Conservation (phyloP, 2,888 invertebrate genomes). For the Xiphydria camelus region DNA sequence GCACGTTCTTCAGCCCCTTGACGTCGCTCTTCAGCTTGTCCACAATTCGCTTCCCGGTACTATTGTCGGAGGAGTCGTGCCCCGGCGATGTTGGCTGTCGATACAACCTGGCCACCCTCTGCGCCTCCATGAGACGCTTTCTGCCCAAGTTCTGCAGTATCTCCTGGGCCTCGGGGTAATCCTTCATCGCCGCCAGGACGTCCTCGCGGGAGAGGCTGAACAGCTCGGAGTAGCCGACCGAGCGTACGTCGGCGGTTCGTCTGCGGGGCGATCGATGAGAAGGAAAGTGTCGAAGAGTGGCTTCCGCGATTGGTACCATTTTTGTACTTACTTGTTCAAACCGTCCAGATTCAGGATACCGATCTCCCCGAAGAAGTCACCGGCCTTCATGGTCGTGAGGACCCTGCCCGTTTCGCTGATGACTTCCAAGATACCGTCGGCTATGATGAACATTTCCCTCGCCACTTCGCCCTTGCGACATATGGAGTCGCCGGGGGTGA, state of each 20-base stretch:
- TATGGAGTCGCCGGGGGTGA: constrained; percentile 96
- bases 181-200: constrained; percentile 92
- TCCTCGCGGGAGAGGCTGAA: constrained; percentile 94
- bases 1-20: constrained; percentile 68
- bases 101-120: constrained; percentile 55
- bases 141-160: constrained; percentile 87
- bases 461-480: constrained; percentile 95
- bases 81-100: constrained; percentile 73
- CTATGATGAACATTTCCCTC: constrained; percentile 97
- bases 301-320: not conserved
- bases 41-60: constrained; percentile 75
- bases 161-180: constrained; percentile 95
- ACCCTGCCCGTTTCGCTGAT: constrained; percentile 93
- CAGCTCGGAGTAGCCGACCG: constrained; percentile 93
- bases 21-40: constrained; percentile 84
- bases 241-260: constrained; percentile 93
- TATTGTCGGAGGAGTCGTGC: constrained; percentile 64
- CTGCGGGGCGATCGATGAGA: too few relatives aligned
- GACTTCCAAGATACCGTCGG: constrained; percentile 94
- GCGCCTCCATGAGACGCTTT: constrained; percentile 83
- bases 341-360: constrained; percentile 95
- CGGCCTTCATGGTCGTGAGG: constrained; percentile 93
- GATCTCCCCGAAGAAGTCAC: constrained; percentile 97
- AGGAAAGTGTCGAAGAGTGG: constrained; percentile 14
- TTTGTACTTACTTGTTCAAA: constrained; percentile 84